Evolutionary conservation across 1,140 invertebrate species (phyloP), one percentile per base, ranked within the genome.

Genomic region (Drosophila ironensis): DNA sequence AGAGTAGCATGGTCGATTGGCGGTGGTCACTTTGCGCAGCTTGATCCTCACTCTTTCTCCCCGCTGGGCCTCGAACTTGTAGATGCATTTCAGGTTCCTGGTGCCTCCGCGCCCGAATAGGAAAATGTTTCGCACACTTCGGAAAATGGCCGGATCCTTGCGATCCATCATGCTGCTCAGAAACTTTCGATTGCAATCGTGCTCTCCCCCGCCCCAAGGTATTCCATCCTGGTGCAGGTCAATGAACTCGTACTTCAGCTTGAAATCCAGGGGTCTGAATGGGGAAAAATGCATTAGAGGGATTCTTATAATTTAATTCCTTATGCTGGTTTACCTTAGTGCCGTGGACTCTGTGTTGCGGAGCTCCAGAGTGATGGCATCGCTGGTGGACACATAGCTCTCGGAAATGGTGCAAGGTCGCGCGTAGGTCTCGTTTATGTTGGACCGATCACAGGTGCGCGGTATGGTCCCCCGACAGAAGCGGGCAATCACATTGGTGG

Each of bases 191-290:
- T 82, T 89, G 46, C 89, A 90, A 19, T 90, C 89, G 17, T 89
- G 64, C 9, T 90, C 88, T 0, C 84, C 81, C 8, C 94, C 94
- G 11, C 93, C 94, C 88, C 93, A 94, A 0, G 93, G 92, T 47
- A 96, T 93, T 0, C 96, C 96, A 74, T 97, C 95, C 91, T 97
- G 94, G 57, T 95, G 94, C 2, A 96, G 91, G 89, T 97, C 95
- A 5, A 97, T 96, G 69, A 97, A 97, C 90, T 97, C 96, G 90
- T 97, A 97, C n/a, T 96, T 92, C 0, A 96, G 93, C 72, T 95
- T 94, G 82, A 97, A 97, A 69, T 94, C 93, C 8, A 97, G 93
- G 0, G 95, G 95, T 56, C 73, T 82, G 14, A 2, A 5, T 4
- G 11, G 9, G 17, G 4, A 25, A 54, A 30, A 33, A 27, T 11